Conservation (phyloP, 2,888 invertebrate genomes). For the Cerastis leucographa region DNA sequence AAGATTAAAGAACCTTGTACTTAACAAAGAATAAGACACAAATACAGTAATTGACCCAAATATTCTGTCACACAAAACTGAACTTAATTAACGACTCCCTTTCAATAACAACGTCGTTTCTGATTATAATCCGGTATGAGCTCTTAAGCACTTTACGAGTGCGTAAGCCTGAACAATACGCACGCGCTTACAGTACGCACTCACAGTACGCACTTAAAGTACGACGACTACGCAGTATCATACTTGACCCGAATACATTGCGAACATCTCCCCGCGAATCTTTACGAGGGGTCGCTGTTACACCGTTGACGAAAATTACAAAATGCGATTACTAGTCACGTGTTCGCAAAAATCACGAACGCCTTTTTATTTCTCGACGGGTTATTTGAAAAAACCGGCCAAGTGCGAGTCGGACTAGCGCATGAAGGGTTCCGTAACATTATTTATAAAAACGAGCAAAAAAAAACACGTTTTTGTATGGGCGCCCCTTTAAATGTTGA, state of each 20-base stretch:
- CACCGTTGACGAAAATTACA: constrained; percentile 58
- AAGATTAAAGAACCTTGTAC: constrained; percentile 12
- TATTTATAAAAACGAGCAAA: too few species aligned
- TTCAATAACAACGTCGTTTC: constrained; percentile 37
- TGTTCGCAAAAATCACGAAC: too few species aligned
- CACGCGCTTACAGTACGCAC: constrained; percentile 44
- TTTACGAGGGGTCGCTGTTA: constrained; percentile 65
- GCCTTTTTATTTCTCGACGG: background rate
- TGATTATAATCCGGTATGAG: constrained; percentile 45
- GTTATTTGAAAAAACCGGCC: background rate
- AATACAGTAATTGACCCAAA: constrained; percentile 12
- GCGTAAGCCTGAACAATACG: constrained; percentile 54
- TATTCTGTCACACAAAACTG: constrained; percentile 10
- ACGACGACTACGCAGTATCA: constrained; percentile 57
- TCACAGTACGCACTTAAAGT: constrained; percentile 36
- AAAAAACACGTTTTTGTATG: too few species aligned
- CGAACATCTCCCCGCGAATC: constrained; percentile 76
- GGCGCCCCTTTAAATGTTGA: too few species aligned
- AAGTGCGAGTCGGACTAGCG: too few species aligned
- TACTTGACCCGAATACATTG: constrained; percentile 85
- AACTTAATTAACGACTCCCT: constrained; percentile 30
- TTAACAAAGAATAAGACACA: background rate
- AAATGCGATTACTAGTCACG: too few species aligned
- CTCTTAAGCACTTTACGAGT: constrained; percentile 35
- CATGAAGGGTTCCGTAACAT: too few species aligned